phyloP scores from a whole-genome alignment of 2,888 invertebrate species.

The Brenthis daphne region DNA sequence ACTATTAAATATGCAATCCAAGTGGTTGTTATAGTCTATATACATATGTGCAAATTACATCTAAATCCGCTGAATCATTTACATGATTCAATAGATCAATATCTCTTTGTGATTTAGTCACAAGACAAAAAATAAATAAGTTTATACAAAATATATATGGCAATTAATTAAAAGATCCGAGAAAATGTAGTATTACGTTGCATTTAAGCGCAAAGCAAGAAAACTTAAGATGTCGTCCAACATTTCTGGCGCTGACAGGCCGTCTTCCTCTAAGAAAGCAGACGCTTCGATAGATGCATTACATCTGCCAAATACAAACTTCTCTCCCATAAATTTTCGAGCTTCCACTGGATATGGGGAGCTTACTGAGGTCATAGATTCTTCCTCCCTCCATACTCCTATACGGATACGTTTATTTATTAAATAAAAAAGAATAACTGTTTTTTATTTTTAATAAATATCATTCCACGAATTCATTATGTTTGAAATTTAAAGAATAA shows the following conservation, averaged over 20 bases:
- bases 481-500: no score
- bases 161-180: not conserved
- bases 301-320: conserved; percentile 73
- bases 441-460: no score
- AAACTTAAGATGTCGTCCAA: conserved; percentile 76
- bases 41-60: no score
- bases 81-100: no score
- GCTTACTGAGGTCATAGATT: conserved; percentile 62
- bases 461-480: no score
- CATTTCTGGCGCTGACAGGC: conserved; percentile 70
- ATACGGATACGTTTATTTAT: conserved; percentile 5
- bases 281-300: conserved; percentile 66
- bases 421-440: no score
- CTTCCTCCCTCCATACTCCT: conserved; percentile 62
- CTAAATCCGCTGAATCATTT: no score
- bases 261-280: conserved; percentile 66
- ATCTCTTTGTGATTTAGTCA: no score
- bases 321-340: conserved; percentile 67
- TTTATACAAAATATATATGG: not conserved
- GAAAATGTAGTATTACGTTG: conserved; percentile 62
- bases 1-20: no score
- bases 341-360: conserved; percentile 67
- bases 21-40: no score
- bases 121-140: not conserved
- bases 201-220: conserved; percentile 63